phyloP scores from a whole-genome alignment of 2,888 invertebrate genomes.

The Phaedon cochleariae region DNA sequence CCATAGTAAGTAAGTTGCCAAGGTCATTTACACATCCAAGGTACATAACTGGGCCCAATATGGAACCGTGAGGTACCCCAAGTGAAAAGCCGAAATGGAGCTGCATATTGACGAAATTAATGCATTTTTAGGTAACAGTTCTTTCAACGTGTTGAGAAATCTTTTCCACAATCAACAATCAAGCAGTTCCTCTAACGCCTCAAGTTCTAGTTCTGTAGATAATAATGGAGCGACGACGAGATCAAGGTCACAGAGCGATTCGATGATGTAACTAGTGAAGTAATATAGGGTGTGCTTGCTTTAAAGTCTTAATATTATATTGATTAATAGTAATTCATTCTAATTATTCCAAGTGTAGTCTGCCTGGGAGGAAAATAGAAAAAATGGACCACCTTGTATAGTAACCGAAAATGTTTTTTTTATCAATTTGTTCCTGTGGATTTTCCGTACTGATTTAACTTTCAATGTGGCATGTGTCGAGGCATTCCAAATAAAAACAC shows the following conservation, averaged over 20 bases:
- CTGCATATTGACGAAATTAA: too few relatives aligned
- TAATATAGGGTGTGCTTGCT: slow-evolving; percentile 29
- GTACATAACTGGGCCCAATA: too few relatives aligned
- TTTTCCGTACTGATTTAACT: too few relatives aligned
- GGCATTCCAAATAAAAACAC: too few relatives aligned
- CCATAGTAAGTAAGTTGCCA: too few relatives aligned
- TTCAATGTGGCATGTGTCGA: too few relatives aligned
- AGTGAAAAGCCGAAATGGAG: too few relatives aligned
- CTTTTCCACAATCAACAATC: slow-evolving; percentile 38
- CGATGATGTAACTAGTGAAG: slow-evolving; percentile 40
- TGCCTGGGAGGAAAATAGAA: slow-evolving; percentile 2
- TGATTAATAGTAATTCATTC: not conserved
- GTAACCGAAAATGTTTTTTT: too few relatives aligned
- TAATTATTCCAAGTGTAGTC: slow-evolving; percentile 4
- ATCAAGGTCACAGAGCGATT: slow-evolving; percentile 44
- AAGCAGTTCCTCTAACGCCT: slow-evolving; percentile 30
- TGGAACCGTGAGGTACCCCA: too few relatives aligned
- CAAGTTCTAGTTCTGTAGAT: slow-evolving; percentile 41
- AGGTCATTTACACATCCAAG: too few relatives aligned
- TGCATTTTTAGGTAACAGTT: slow-evolving; percentile 30
- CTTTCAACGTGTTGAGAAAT: slow-evolving; percentile 31
- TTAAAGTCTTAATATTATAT: slow-evolving; percentile 17
- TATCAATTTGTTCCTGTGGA: too few relatives aligned
- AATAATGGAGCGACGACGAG: slow-evolving; percentile 42
- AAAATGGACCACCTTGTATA: too few relatives aligned